These are phyloP conservation scores for Petrocephalus zakoni DNA, from an alignment of 2,113 vertebrate species.

Conservation along the genomic window DNA sequence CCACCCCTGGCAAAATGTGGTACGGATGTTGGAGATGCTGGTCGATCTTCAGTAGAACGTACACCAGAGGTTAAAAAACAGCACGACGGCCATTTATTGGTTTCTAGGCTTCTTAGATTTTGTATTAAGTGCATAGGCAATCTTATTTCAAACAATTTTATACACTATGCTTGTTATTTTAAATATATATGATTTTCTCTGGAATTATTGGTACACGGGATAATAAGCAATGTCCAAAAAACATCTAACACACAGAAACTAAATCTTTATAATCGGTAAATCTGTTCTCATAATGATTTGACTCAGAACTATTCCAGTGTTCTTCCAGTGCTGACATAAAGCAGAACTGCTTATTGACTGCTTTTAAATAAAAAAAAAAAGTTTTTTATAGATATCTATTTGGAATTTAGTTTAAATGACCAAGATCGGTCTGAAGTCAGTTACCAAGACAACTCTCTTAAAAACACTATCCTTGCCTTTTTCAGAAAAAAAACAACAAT, in stretches of 20 bases:
- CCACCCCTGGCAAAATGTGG: background rate
- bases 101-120: background rate
- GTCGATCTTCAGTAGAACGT: background rate
- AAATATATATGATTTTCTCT: background rate
- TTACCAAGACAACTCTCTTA: constrained; percentile 10
- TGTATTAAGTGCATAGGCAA: background rate
- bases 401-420: background rate
- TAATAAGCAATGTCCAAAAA: background rate
- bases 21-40: background rate
- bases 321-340: background rate
- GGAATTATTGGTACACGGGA: background rate
- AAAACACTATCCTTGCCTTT: background rate
- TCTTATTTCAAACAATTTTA: background rate
- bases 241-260: background rate
- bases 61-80: background rate
- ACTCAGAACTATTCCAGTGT: background rate
- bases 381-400: background rate
- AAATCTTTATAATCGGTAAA: background rate
- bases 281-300: background rate
- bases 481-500: background rate
- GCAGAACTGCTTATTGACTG: background rate
- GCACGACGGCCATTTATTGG: background rate
- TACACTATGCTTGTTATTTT: background rate
- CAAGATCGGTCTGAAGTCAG: background rate
- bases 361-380: no score